Evolutionary conservation across 2,888 invertebrate genomes (phyloP), one percentile per base, ranked within the genome.

Genomic region (Chrysolina americana): DNA sequence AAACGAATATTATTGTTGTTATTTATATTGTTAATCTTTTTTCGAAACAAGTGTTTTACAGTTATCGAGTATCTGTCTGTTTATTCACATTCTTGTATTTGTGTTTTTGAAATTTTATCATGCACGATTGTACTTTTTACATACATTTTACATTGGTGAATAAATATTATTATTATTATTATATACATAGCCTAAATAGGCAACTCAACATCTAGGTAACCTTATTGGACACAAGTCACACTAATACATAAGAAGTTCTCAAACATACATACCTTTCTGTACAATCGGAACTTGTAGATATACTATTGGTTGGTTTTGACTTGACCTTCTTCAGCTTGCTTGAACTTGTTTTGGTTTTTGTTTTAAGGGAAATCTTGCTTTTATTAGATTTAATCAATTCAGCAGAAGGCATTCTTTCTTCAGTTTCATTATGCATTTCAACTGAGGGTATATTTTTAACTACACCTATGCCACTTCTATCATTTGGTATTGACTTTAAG

Each of bases 321-420:
- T 80, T 81, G 3, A 65, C 56, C 68, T 78, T 81, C 50, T 75
- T 80, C 19, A 73, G 21, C 59, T 77, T 78, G 17, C 68, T 68
- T 11, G 72, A 59, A 64, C 66, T 78, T 28, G 48, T 28, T 73
- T 76, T 81, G 17, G 69, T 69, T 74, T 73, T 78, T 11, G 72
- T 79, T 74, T 81, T 82, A 17, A 82, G 53, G 9, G 78, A 75
- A 73, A 82, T 73, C 63, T 78, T 83, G 72, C 76, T 79, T 68
- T 76, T 79, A 53, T 68, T 53, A 53, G 41, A 62, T 71, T 78
- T 81, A 10, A 76, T n/a, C 41, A 71, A 47, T 36, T 77, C 75
- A 2, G 71, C 59, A 28, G 76, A 66, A 44, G 36, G 21, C 64
- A 63, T 44, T 68, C n/a, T 44, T 17, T 15, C 10, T 66, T 36